Percentiles rank a stretch among this genome's conserved stretches.
Conservation (phyloP, 2,888 invertebrate genomes). For the Diogma glabrata region DNA sequence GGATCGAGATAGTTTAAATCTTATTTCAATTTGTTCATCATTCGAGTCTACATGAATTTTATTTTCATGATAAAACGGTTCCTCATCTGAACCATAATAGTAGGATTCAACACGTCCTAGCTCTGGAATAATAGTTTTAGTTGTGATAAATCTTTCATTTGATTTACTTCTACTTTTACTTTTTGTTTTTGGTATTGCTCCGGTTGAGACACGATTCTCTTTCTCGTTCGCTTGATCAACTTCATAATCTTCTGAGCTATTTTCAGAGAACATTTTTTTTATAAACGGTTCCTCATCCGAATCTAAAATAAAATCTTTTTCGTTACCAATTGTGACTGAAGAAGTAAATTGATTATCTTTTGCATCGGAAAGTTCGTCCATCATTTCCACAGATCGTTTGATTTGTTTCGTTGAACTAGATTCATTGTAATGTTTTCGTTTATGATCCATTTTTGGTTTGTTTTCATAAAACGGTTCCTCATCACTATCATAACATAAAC, state of each 20-base stretch:
- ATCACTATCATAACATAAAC: not conserved
- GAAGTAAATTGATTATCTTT: not conserved
- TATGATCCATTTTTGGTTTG: not conserved
- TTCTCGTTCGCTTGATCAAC: not conserved
- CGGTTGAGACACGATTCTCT: not conserved
- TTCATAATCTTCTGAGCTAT: too few relatives aligned
- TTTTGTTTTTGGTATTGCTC: not conserved
- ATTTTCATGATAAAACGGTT: constrained; percentile 4
- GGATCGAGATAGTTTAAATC: not conserved
- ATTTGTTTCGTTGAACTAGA: not conserved
- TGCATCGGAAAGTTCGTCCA: not conserved
- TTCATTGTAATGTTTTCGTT: not conserved
- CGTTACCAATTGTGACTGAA: not conserved
- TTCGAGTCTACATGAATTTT: not conserved
- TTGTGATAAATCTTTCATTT: not conserved
- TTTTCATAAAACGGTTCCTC: constrained; percentile 4
- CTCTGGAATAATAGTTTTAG: not conserved
- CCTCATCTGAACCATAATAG: constrained; percentile 1
- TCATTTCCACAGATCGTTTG: not conserved
- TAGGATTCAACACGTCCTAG: not conserved
- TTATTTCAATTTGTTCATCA: not conserved
- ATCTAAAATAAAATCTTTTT: not conserved
- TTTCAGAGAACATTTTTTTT: not conserved
- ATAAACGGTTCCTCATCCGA: not conserved
- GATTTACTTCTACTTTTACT: too few relatives aligned